Evolutionary conservation across 2,888 invertebrate species (phyloP), one percentile per base, ranked within the genome.

Genomic region (Agonum fuliginosum): DNA sequence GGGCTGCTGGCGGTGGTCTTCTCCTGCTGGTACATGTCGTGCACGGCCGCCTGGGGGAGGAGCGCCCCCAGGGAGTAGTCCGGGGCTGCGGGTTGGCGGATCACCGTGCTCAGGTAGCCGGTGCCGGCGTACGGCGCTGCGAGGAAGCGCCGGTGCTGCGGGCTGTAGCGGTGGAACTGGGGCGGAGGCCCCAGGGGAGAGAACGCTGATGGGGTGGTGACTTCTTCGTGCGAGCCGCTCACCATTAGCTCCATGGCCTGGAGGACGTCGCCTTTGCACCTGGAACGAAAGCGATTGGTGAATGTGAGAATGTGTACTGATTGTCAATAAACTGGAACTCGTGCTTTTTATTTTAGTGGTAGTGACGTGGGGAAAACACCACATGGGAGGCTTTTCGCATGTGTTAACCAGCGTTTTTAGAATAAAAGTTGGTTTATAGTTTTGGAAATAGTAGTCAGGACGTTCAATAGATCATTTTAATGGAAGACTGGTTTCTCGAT

Each of bases 221-320:
- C 83, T 80, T 78, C 87, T 67, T 83, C 84, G 74, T 83, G 83
- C 37, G 79, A 78, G 0, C 93, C 92, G 79, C 93, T 92, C 10
- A 95, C 90, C 90, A 98, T 93, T 84, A 95, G 92, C 84, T 98
- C 97, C 92, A 98, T 97, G 0, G 97, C 97, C 81, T 96, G 94
- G 0, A 97, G 92, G 0, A 97, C 94, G 85, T 98, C 97, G 0
- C 96, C 96, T 80, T 89, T 90, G 82, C 86, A 86, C 81, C 86
- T 86, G 82, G 14, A 72, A 51, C 1, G n/a, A 46, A 30, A 65
- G 17, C 41, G 3, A 51, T 3, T 62, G 4, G 4, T 62, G 4
- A 1, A 20, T 12, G 12, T 48, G 14, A 51, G 20, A 8, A 5
- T 1, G 14, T 43, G 4, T 41, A 41, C 4, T n/a, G n/a, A n/a